These are phyloP conservation scores for Phasia obesa DNA, from an alignment of 2,888 invertebrate species.

Conservation along the genomic window DNA sequence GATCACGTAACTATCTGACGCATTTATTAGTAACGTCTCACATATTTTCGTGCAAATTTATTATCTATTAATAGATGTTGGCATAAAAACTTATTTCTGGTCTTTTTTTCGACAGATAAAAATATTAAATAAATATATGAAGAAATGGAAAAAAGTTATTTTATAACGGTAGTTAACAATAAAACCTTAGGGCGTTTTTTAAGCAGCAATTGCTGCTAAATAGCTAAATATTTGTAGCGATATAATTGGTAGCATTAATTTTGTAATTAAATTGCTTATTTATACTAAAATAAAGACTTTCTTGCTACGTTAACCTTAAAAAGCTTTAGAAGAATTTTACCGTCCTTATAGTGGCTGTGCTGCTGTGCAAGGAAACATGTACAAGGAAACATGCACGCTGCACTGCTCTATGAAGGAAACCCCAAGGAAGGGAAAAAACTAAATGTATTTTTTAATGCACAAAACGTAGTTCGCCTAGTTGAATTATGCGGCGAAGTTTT, in stretches of 20 bases:
- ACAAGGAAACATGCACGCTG: not conserved
- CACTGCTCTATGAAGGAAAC: not conserved
- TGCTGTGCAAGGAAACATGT: not conserved
- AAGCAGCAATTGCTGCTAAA: too few relatives aligned
- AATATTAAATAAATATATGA: not conserved
- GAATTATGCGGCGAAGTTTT: not conserved
- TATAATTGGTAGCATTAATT: too few relatives aligned
- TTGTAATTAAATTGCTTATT: too few relatives aligned
- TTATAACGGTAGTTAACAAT: too few relatives aligned
- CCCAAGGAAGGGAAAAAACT: not conserved
- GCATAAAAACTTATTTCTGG: too few relatives aligned
- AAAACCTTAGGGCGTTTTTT: too few relatives aligned
- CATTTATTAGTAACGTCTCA: slow-evolving; percentile 39
- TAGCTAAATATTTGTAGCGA: too few relatives aligned
- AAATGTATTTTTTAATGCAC: slow-evolving; percentile 6
- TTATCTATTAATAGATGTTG: slow-evolving; percentile 1
- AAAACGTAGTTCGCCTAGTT: not conserved
- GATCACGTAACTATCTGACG: slow-evolving; percentile 52
- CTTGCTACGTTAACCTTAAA: too few relatives aligned
- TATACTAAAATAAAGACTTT: too few relatives aligned
- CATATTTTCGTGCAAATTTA: slow-evolving; percentile 14
- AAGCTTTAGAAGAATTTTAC: too few relatives aligned
- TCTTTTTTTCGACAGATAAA: too few relatives aligned
- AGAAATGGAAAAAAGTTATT: not conserved
- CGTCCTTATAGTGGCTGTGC: too few relatives aligned